These are phyloP conservation scores for Peromyscus californicus DNA, from an alignment of 2,113 vertebrate genomes.

Conservation along the genomic window DNA sequence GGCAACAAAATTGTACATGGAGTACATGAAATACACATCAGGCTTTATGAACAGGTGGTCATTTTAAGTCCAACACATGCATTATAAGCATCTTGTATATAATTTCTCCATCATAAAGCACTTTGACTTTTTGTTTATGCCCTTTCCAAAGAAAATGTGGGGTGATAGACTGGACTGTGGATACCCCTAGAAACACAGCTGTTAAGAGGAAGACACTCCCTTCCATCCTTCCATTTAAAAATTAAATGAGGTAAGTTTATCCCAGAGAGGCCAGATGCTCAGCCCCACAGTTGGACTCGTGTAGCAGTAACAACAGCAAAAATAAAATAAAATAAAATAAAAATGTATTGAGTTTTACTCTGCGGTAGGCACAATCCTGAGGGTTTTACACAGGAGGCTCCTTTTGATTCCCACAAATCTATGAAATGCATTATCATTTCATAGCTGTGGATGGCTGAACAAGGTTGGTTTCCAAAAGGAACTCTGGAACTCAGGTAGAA, in stretches of 20 bases:
- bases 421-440: neutral
- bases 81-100: neutral
- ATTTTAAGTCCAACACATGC: constrained; percentile 19
- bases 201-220: neutral
- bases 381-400: neutral
- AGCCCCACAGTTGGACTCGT: neutral
- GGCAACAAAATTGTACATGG: neutral
- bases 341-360: neutral
- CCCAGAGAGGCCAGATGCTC: neutral
- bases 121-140: neutral
- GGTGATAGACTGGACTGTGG: too few species aligned
- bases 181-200: neutral
- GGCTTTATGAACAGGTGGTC: neutral
- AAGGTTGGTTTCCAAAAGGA: neutral
- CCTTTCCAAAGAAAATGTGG: neutral
- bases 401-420: neutral
- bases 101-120: constrained; percentile 30
- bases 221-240: neutral
- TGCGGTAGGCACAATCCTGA: too few species aligned
- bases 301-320: neutral
- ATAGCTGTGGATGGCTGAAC: neutral
- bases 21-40: constrained; percentile 9
- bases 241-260: neutral
- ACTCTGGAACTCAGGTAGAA: neutral
- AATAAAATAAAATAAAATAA: too few species aligned